Evolutionary conservation across 2,888 invertebrate genomes (phyloP), one percentile per base, ranked within the genome.

Genomic region (Ptilodon capucinus): DNA sequence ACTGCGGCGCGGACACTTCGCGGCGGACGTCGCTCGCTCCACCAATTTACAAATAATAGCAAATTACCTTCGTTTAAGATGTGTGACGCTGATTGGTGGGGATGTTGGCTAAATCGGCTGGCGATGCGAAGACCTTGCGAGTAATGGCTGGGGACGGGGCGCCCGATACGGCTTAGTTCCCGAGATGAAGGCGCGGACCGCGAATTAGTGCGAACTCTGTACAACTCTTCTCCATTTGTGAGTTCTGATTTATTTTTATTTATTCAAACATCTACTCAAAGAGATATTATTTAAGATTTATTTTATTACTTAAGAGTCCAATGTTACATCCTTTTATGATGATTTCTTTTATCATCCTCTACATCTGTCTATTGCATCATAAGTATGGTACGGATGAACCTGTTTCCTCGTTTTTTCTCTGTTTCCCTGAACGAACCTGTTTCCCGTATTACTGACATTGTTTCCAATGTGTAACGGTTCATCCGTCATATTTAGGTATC

Each of bases 11-110:
- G 72, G 67, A 61, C 70, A 65, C 76, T 71, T 79, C 73, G 74
- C 71, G 74, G 76, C 86, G 87, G 86, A 85, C 85, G 87, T 81
- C 69, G 79, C 80, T 79, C 80, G 78, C 74, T 64, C 77, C 82
- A 81, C 85, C 91, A 91, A 91, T 91, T 91, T 91, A 88, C 90
- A 84, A 89, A 87, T 89, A 87, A 88, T 86, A 86, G 88, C 87
- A 85, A 90, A 91, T 91, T 91, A 88, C 89, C 88, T 84, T 86
- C 88, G 89, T 90, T 89, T 88, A 90, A 91, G 91, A 86, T 86
- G 87, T 90, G 90, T 84, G 81, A 84, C 84, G 75, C 79, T 79
- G 82, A 84, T 87, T 89, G 90, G 91, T 87, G 89, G 90, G 86
- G 86, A 88, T 88, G 85, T 68, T 79, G 79, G 80, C 74, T 88